Base-by-base conservation (phyloP, 2,888 invertebrate genomes). In the Ferrisia virgata region DNA sequence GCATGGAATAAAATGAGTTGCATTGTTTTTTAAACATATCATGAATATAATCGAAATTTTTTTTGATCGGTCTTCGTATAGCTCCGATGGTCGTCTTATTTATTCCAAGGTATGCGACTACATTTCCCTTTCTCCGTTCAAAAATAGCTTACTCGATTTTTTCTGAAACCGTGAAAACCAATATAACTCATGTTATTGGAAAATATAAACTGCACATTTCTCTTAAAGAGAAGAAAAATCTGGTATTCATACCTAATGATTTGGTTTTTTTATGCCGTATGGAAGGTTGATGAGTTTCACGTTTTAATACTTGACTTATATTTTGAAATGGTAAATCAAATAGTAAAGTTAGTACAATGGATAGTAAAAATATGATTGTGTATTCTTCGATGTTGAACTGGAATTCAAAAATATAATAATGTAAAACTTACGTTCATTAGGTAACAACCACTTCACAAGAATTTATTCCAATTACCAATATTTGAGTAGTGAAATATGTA, bases 321-420 rank as follows among this genome's bases (percentile, higher is more conserved):
- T 93, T 93, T 88, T 93, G 92, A 87, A 92, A 93, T 13, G 93
- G 93, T 85, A 91, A 90, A 87, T 93, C 93, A 86, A 93, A 91
- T 3, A 92, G 88, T 31, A 93, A 87, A 4, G 93, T 93, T 72
- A 93, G 88, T 15, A 90, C 86, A 25, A 90, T 88, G 0, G 93
- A 92, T 5, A 91, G 89, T 13, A 89, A 78, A 53, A 92, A 86
- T 28, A 93, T 91, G 88, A 91, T 91, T 15, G 90, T 85, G 53
- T 90, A 89, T 88, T 93, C 93, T 86, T 91, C 90, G 15, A 92
- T 87, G 87, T 92, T 92, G n/a, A 92, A 86, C 92, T 93, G 88
- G 18, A 58, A 40, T 18, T 13, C 25, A 64, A 36, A 31, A 64
- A 25, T 72, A 15, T n/a, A 28, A 64, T 39, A 11, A 5, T 53